Conservation (phyloP, 2,113 vertebrate genomes). For the Macheiramphus alcinus region DNA sequence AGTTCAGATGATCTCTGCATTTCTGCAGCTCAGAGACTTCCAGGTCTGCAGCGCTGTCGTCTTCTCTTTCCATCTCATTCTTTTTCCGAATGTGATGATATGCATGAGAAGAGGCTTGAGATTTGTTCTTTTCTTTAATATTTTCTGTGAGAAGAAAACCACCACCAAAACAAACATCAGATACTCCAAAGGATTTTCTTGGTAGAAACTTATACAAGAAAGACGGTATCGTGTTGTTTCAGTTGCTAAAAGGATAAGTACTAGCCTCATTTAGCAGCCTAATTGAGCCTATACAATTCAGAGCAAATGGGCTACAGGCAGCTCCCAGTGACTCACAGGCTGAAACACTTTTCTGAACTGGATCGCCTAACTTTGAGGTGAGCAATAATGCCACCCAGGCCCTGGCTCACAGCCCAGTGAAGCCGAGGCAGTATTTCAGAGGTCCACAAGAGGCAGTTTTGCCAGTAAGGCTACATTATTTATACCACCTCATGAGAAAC, state of each 20-base stretch:
- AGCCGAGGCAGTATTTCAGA: background rate
- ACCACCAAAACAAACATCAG: background rate
- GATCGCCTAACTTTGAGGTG: background rate
- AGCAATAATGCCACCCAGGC: background rate
- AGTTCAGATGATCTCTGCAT: slow-evolving; percentile 73
- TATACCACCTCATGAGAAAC: background rate
- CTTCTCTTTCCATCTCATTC: background rate
- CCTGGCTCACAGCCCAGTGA: background rate
- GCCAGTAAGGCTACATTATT: background rate
- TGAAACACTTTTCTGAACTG: background rate
- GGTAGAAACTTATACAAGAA: background rate
- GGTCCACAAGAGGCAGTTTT: background rate
- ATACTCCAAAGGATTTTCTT: background rate
- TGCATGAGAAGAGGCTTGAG: background rate
- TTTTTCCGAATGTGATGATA: slow-evolving; percentile 34
- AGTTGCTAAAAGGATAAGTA: background rate
- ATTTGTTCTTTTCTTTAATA: slow-evolving; percentile 72
- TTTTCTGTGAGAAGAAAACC: slow-evolving; percentile 65
- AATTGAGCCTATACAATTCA: background rate
- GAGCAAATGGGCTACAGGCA: background rate
- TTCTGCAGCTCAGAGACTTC: slow-evolving; percentile 24
- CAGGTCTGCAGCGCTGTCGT: background rate
- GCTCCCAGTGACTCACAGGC: background rate
- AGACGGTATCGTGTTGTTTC: background rate
- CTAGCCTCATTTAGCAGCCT: background rate